A percentile compares a stretch with the other conserved stretches of the same genome.
Conservation (phyloP, 2,888 invertebrate species). For the Eutolmus rufibarbis region DNA sequence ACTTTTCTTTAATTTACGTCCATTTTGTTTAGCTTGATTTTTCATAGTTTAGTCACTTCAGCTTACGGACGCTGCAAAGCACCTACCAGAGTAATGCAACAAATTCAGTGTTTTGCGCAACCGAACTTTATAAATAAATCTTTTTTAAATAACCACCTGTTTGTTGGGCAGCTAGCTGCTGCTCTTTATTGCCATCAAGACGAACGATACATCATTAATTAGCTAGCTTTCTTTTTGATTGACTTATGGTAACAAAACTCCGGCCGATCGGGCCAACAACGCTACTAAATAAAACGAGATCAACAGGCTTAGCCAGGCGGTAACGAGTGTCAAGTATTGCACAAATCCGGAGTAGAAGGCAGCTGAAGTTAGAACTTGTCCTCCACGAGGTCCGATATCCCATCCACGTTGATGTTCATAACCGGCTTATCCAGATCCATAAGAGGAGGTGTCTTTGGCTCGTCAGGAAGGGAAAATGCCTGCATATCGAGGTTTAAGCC, state of each 20-base stretch:
- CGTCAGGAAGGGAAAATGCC: slow-evolving; percentile 51
- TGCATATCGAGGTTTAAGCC: slow-evolving; percentile 50
- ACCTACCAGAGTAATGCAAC: not conserved
- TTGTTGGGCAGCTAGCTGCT: not conserved
- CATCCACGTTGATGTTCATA: slow-evolving; percentile 58
- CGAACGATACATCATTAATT: not conserved
- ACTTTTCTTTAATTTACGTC: not conserved
- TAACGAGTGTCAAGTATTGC: not conserved
- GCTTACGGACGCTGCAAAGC: not conserved
- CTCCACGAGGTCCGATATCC: slow-evolving; percentile 56
- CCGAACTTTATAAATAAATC: not conserved
- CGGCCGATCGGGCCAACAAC: not conserved
- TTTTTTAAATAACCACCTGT: not conserved
- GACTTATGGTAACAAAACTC: not conserved
- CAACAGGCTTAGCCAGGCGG: not conserved
- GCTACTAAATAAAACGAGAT: not conserved
- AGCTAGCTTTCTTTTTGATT: not conserved
- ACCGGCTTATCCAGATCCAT: slow-evolving; percentile 60
- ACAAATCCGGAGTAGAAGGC: not conserved
- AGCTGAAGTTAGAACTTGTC: slow-evolving; percentile 29
- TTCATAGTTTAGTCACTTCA: not conserved
- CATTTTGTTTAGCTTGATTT: slow-evolving; percentile 2
- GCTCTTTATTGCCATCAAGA: not conserved
- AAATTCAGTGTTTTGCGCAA: not conserved
- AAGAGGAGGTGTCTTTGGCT: slow-evolving; percentile 57